Evolutionary conservation across 2,888 invertebrate species (phyloP), one percentile per base, ranked within the genome.

Genomic region (Sympetrum striolatum): DNA sequence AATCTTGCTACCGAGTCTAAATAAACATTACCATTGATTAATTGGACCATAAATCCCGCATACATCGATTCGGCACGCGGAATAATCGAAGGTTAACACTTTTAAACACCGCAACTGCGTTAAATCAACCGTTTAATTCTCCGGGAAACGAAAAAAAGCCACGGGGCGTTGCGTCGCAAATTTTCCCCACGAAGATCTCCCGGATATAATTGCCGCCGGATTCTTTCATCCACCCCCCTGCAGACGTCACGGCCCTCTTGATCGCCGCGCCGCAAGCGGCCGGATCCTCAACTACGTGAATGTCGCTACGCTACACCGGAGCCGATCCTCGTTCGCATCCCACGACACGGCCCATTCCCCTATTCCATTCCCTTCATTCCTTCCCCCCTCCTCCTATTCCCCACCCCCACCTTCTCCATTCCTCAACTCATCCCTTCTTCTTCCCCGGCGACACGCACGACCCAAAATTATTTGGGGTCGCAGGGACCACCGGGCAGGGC

Each of bases 401-500:
- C 48, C 44, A 18, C 39, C 22, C 44, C 48, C 48, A 14, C 44
- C 12, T 25, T 25, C 53, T 53, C 82, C 22, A 86, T 48, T 37
- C 86, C 86, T 60, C 60, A 37, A 31, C 39, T n/a, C 80, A 60
- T 37, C 86, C 58, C 86, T 60, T 37, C 86, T 35, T 58, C 86
- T 37, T 60, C 22, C 82, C 25, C 86, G 31, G 22, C 35, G 31
- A 82, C 82, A 82, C 82, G 58, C 35, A 82, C 58, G 58, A 60
- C 60, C 86, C 86, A 86, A 86, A 86, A 86, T 86, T 86, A 86
- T 86, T 86, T 86, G 58, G 86, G 60, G 58, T 64, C 60, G 86
- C 86, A 60, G 73, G 64, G 86, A 60, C 86, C 86, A 86, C 58
- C 86, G 91, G 86, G 90, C 90, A 90, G 90, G 91, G 90, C 39